Base-by-base conservation (phyloP, 2,888 invertebrate species). In the Argyresthia albistria region DNA sequence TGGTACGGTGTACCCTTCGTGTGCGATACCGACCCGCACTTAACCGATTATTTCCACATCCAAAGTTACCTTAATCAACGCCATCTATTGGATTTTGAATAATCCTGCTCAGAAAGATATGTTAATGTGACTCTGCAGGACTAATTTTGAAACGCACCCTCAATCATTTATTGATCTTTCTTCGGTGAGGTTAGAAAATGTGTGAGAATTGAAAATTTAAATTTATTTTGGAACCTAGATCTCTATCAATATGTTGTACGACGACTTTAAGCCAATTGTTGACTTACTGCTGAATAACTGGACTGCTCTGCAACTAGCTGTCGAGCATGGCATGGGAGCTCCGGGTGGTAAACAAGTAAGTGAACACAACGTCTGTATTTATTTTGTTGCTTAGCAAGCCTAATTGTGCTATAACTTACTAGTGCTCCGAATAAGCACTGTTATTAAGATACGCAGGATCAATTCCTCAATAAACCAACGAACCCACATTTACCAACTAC, bases 311-410 rank as follows among this genome's bases (percentile, higher is more conserved):
- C 90, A 90, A 61, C 73, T 93, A 35, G 93, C 93, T 37, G 93
- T 93, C 0, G 92, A 93, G 72, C 92, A 93, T 89, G 91, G 91
- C 59, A 91, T 92, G 91, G 93, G 91, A 37, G 92, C 92, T 16
- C 89, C 90, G 15, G 90, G 91, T 60, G 91, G 92, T 46, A 90
- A 90, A 79, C 89, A 92, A 79, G 93, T 92, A 43, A 11, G 39
- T 39, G 12, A 43, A 43, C 11, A 43, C 45, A 14, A 15, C 45
- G 10, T 16, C 10, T 39, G 2, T 39, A 4, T 39, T 25, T 25
- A 4, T 12, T 12, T 12, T 12, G 3, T 12, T 12, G 1, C 14
- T 1, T 8, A 43, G 12, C 8, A 4, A 43, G 8, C 43, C n/a
- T 10, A 10, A 11, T 43, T 10, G 8, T 43, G n/a, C 43, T 43